A percentile compares a stretch with the other conserved stretches of the same genome.
phyloP scores from a whole-genome alignment of 2,888 invertebrate genomes.

The Malthinus flaveolus region DNA sequence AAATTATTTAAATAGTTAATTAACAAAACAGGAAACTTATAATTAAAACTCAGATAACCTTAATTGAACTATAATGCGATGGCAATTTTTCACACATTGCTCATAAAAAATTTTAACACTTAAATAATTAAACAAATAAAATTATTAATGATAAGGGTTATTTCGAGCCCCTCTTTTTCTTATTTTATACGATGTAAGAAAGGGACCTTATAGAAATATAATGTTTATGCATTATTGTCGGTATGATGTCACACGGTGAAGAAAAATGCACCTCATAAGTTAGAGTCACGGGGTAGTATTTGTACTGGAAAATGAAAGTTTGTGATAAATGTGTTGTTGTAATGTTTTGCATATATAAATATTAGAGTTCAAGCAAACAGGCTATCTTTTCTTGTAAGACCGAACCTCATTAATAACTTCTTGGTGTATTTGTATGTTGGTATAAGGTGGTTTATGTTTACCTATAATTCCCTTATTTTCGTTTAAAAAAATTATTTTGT shows the following conservation, averaged over 20 bases:
- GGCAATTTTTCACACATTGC: too few species aligned
- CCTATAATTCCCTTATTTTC: slow-evolving; percentile 40
- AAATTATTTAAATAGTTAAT: too few species aligned
- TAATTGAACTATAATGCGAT: too few species aligned
- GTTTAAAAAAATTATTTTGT: slow-evolving; percentile 28
- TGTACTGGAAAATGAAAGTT: slow-evolving; percentile 53
- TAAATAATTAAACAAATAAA: too few species aligned
- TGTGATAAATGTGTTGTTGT: slow-evolving; percentile 51
- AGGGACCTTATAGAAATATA: neutral
- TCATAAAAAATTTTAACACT: too few species aligned
- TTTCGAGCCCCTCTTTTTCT: too few species aligned
- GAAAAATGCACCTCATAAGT: slow-evolving; percentile 50
- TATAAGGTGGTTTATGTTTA: slow-evolving; percentile 36
- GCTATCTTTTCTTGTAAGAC: slow-evolving; percentile 48
- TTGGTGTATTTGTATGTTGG: neutral
- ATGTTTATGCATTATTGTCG: slow-evolving; percentile 41
- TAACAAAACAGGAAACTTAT: too few species aligned
- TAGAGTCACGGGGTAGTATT: slow-evolving; percentile 49
- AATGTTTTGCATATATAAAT: slow-evolving; percentile 54
- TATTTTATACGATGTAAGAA: neutral
- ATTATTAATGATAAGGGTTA: neutral
- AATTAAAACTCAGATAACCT: too few species aligned
- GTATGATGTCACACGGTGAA: slow-evolving; percentile 39
- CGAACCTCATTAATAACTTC: slow-evolving; percentile 41
- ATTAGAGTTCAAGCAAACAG: slow-evolving; percentile 48